Evolutionary conservation across 2,888 invertebrate species (phyloP), one percentile per base, ranked within the genome.

Genomic region (Pomacea canaliculata): DNA sequence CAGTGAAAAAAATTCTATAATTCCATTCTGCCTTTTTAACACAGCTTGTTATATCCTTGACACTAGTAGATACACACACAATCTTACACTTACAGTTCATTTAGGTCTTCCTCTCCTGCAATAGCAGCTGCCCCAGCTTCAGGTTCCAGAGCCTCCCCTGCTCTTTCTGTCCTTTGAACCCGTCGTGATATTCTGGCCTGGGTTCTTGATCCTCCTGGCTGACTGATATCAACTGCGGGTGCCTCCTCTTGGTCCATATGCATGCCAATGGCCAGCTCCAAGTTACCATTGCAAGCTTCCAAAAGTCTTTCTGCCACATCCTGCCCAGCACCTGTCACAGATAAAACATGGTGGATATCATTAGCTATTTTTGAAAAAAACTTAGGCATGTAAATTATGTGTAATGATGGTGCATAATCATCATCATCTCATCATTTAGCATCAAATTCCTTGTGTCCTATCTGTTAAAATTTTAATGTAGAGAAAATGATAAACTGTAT

Each of bases 241-340:
- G 66, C 73, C 27, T 79, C 84, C 19, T 75, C 83, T 63, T 84
- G 85, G 79, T 92, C 92, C 85, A 92, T 90, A 80, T 91, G 92
- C 92, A 92, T 92, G 63, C 91, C 91, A 70, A 92, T 88, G 9
- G 92, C 92, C 86, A 92, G 87, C 80, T 92, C 91, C 72, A 92
- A 80, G 83, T 92, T 91, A 63, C 91, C 90, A 78, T 88, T 87
- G 83, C 92, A 92, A 23, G 91, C 91, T 78, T 92, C 92, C 65
- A 92, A 83, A 76, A 92, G 83, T 73, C 85, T 86, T 76, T 83
- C 82, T 7, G 89, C 91, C 48, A 88, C 86, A 71, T 88, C 86
- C 78, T 82, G 83, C 66, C 80, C 81, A 8, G 90, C 88, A 59
- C 91, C 91, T 89, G 77, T 13, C 71, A 66, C 51, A 46, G 68